Evolutionary conservation across 2,797 vertebrate genomes (phyloP), one percentile per base, ranked within the genome.

Genomic region (Potorous gilbertii): DNA sequence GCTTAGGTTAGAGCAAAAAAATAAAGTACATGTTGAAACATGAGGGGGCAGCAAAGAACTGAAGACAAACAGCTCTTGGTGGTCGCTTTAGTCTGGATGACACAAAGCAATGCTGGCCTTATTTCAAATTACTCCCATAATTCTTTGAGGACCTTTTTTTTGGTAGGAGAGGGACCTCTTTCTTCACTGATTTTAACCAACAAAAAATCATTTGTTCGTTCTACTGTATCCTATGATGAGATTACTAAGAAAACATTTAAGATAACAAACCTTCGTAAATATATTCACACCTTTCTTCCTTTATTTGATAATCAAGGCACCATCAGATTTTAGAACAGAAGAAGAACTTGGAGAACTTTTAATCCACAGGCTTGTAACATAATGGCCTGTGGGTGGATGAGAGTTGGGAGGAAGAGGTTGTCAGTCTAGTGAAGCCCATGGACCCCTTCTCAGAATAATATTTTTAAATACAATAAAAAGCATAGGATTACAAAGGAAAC

Each of bases 1-100:
- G 55, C 94, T 28, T 46, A 21, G 62, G 90, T 56, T 2, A 5
- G 31, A 1, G 5, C n/a, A 21, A 59, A 21, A 56, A 12, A 92
- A 16, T 50, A 90, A 96, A 92, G 40, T 90, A 56, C 89, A 55
- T 4, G 24, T 4, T 2, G 55, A 93, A 95, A 96, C 95, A 94
- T 0, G 34, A 96, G 95, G 93, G 93, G 92, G 90, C 96, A 96
- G 94, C 95, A 97, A 56, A 97, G 97, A 97, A n/a, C 54, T 93
- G 62, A 95, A 94, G 91, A 95, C 90, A 93, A 12, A 81, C 40
- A 28, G 29, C 74, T 46, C 40, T 27, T 27, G 40, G 74, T 10
- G 6, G 40, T 46, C 24, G 13, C 13, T 54, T 1, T 54, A n/a
- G 2, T 54, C 3, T 55, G 34, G 1, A n/a, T n/a, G 40, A 0